These are phyloP conservation scores for Garrulus glandarius DNA, from an alignment of 2,797 vertebrate genomes.

Conservation along the genomic window DNA sequence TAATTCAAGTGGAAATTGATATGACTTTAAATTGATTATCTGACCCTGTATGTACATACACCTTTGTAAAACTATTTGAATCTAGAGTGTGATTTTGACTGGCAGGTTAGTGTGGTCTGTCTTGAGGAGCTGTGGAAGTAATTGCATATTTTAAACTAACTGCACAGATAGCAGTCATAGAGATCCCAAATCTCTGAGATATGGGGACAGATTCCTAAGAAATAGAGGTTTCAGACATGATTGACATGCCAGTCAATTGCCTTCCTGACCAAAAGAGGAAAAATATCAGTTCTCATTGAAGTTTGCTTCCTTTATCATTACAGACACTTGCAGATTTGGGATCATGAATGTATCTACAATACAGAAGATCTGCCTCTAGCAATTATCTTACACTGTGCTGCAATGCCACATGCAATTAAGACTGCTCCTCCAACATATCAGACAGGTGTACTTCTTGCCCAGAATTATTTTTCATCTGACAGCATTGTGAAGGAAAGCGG, in stretches of 20 bases:
- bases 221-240: neutral
- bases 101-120: neutral
- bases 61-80: neutral
- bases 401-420: neutral
- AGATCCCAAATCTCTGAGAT: neutral
- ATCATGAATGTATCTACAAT: neutral
- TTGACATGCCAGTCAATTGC: neutral
- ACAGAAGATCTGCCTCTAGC: conserved; percentile 9
- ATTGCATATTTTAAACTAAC: neutral
- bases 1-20: neutral
- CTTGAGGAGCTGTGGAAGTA: neutral
- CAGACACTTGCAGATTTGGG: neutral
- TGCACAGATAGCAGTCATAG: neutral
- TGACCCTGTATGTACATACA: rapidly evolving
- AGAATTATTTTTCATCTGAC: conserved; percentile 1
- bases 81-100: neutral
- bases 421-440: neutral
- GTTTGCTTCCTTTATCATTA: neutral
- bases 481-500: neutral
- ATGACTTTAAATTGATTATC: neutral
- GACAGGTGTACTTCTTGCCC: neutral
- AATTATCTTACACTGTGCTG: neutral
- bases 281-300: neutral
- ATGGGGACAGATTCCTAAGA: neutral
- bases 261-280: neutral